Base-by-base conservation (phyloP, 2,113 vertebrate species). In the Pedionomus torquatus region DNA sequence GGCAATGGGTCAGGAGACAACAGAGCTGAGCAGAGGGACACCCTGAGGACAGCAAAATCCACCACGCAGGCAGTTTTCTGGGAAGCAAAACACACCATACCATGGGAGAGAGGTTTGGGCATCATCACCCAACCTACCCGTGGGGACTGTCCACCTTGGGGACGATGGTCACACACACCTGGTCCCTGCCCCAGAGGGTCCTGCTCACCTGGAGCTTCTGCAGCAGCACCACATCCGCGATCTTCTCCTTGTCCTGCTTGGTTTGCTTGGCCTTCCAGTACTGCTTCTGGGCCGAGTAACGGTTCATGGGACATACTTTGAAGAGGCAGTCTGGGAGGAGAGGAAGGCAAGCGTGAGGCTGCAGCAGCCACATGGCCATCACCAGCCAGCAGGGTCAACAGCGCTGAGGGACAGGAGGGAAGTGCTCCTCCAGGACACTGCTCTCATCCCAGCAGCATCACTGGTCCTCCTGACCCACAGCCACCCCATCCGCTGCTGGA, bases 211-310 rank as follows among this genome's bases (percentile, higher is more conserved):
- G 99, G 18, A 99, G 97, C 90, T 99, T 99, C 97, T 99, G 99
- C 54, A 99, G 98, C 66, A 99, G 97, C 54, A 99, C 99, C 83
- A 99, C 98, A 0, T 99, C 99, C 0, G 97, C 99, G 0, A 99
- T 99, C 98, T 99, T 99, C 96, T 99, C 99, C 95, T 99, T 99
- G 97, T 99, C 99, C 75, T 99, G 99, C 96, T 99, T 99, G 93
- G 99, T 99, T 84, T 99, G 99, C 69, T 99, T 99, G 92, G 99
- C 99, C 95, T 99, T 99, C 99, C 99, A 99, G 98, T 99, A 99
- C 96, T 99, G 99, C 93, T 99, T 99, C 98, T 99, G 99, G 16
- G 99, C 99, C 0, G 99, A 99, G 97, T 99, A 99, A 24, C 99
- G 99, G 95, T 99, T 99, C 99, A 99, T 99, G 55, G 99, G 99